phyloP scores from a whole-genome alignment of 53 echinoderm and acorn worm genomes.

The Actinopyga echinites region DNA sequence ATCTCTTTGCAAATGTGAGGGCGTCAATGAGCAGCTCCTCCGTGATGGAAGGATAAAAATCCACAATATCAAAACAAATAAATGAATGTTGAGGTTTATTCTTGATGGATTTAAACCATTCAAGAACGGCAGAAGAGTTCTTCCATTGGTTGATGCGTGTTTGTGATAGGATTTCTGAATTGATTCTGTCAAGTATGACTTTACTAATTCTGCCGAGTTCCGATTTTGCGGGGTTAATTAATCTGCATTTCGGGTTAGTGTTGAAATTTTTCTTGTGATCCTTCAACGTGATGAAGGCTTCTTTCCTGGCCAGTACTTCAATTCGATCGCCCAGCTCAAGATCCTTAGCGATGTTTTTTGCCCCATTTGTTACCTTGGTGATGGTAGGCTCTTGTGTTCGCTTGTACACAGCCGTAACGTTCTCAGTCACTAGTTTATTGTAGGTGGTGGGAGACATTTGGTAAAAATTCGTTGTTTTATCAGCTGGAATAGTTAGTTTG shows the following conservation, averaged over 20 bases:
- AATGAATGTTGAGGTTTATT: background rate
- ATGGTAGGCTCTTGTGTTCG: no score
- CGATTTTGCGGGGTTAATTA: background rate
- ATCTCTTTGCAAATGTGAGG: background rate
- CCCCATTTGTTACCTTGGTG: no score
- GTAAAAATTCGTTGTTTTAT: constrained; percentile 2
- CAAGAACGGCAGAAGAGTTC: background rate
- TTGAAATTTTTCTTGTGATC: background rate
- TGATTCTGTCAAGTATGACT: background rate
- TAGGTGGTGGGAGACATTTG: background rate
- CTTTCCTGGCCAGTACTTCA: no score
- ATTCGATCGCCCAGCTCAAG: no score
- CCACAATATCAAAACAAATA: no score
- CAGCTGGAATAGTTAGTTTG: constrained; percentile 3
- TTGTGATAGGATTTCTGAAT: background rate
- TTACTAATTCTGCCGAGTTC: background rate
- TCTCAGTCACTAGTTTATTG: background rate
- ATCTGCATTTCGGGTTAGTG: background rate
- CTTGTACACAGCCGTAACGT: background rate
- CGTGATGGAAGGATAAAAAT: background rate
- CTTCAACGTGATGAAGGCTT: no score
- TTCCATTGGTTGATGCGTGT: background rate
- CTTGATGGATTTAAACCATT: background rate
- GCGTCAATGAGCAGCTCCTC: background rate
- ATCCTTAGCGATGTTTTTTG: no score